phyloP scores from a whole-genome alignment of 1,140 invertebrate species.

The Drosophila pandora region DNA sequence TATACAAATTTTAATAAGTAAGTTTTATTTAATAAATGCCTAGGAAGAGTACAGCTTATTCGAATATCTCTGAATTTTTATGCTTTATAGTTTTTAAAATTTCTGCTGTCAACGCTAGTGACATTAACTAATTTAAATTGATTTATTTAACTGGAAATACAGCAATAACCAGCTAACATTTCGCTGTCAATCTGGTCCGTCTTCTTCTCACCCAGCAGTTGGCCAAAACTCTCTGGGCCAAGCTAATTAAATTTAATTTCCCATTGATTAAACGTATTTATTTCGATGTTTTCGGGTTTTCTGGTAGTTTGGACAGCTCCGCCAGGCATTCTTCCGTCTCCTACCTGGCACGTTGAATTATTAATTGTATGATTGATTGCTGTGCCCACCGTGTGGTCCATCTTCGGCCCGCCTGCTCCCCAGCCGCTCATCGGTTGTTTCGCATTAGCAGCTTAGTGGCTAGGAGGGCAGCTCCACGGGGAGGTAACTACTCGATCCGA shows the following conservation, averaged over 20 bases:
- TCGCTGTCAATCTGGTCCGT: slow-evolving; percentile 5
- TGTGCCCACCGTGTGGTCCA: slow-evolving; percentile 65
- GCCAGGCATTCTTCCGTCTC: slow-evolving; percentile 14
- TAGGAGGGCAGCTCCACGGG: slow-evolving; percentile 52
- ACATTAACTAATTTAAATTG: slow-evolving; percentile 50
- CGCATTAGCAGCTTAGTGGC: slow-evolving; percentile 38
- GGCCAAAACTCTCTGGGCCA: slow-evolving; percentile 15
- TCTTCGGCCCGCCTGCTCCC: background rate
- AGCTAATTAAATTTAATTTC: slow-evolving; percentile 72
- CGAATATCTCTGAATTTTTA: background rate
- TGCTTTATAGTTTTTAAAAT: background rate
- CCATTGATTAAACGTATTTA: slow-evolving; percentile 67
- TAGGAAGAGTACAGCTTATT: background rate
- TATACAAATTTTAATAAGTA: too few relatives aligned
- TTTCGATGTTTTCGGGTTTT: slow-evolving; percentile 46
- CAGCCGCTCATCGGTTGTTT: slow-evolving; percentile 10
- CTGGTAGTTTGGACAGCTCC: slow-evolving; percentile 52
- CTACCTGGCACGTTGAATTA: slow-evolving; percentile 47
- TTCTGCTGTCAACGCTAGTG: slow-evolving; percentile 32
- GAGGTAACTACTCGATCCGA: slow-evolving; percentile 48
- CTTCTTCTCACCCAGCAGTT: slow-evolving; percentile 8
- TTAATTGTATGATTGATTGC: slow-evolving; percentile 76
- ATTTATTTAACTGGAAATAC: slow-evolving; percentile 58
- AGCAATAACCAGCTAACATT: slow-evolving; percentile 18
- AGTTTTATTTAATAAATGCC: background rate